Evolutionary conservation across 2,113 vertebrate genomes (phyloP).

Genomic region (Rostratula benghalensis): DNA sequence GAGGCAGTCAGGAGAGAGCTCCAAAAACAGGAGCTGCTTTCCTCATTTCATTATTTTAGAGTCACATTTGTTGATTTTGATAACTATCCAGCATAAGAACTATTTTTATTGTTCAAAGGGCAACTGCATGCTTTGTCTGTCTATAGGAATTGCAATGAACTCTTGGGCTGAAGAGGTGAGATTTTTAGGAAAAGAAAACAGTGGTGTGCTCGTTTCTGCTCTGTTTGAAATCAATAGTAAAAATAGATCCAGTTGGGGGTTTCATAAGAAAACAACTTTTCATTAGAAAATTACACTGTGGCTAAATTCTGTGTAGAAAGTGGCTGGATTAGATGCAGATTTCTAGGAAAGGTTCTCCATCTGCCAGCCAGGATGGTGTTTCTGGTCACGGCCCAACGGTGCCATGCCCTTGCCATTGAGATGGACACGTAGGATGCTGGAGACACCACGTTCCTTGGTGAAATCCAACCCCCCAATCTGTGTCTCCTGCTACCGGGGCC

Average conservation of each 20-base stretch:
- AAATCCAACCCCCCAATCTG: slow-evolving; percentile 15
- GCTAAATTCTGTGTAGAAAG: not conserved
- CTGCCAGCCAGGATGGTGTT: not conserved
- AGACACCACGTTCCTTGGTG: not conserved
- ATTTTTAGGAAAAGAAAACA: not conserved
- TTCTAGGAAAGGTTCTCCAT: not conserved
- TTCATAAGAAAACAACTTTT: not conserved
- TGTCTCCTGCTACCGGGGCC: not conserved
- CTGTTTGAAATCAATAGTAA: not conserved
- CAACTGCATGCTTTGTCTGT: not conserved
- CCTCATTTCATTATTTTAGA: not conserved
- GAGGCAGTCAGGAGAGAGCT: not conserved
- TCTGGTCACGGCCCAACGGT: not conserved
- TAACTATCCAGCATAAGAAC: not conserved
- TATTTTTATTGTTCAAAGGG: not conserved
- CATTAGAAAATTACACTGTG: not conserved
- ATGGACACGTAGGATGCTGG: not conserved
- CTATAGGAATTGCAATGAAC: not conserved
- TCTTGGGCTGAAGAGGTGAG: not conserved
- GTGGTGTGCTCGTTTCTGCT: not conserved
- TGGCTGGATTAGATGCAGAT: not conserved
- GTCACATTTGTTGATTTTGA: not conserved
- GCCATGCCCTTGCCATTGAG: not conserved
- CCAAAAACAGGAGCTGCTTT: not conserved
- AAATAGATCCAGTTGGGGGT: not conserved